Evolutionary conservation across 2,888 invertebrate genomes (phyloP).

Genomic region (Craniophora ligustri): DNA sequence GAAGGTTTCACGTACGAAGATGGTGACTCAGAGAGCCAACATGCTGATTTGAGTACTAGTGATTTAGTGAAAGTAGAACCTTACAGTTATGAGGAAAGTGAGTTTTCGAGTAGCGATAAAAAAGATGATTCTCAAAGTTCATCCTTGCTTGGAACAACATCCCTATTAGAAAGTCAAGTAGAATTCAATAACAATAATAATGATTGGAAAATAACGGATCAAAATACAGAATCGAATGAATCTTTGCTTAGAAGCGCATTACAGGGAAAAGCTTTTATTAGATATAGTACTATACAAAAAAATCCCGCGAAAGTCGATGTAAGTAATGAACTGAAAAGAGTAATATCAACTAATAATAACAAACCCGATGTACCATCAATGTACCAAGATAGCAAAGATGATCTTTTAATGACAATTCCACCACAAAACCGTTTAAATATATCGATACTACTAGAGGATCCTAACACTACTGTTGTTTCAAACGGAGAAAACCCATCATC

Average conservation of each 20-base stretch:
- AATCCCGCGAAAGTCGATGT: slow-evolving; percentile 80
- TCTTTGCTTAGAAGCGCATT: slow-evolving; percentile 94
- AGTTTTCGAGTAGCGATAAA: slow-evolving; percentile 78
- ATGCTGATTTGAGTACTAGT: slow-evolving; percentile 91
- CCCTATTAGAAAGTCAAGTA: slow-evolving; percentile 83
- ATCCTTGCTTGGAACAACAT: slow-evolving; percentile 83
- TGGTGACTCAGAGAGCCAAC: slow-evolving; percentile 93
- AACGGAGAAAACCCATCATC: slow-evolving; percentile 88
- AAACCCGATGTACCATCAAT: slow-evolving; percentile 87
- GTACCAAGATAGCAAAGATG: slow-evolving; percentile 84
- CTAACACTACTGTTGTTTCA: slow-evolving; percentile 76
- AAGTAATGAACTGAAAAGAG: slow-evolving; percentile 77
- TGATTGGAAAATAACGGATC: slow-evolving; percentile 94
- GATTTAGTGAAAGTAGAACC: slow-evolving; percentile 86
- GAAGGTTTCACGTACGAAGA: slow-evolving; percentile 93
- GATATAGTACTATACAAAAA: slow-evolving; percentile 89
- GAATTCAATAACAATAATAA: slow-evolving; percentile 93
- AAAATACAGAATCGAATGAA: slow-evolving; percentile 91
- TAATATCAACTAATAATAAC: slow-evolving; percentile 83
- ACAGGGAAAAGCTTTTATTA: slow-evolving; percentile 92
- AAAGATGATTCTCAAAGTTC: slow-evolving; percentile 81
- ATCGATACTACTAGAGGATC: slow-evolving; percentile 84
- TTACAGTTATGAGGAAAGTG: slow-evolving; percentile 79
- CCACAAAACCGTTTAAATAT: slow-evolving; percentile 81
- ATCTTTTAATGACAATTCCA: slow-evolving; percentile 80